Base-by-base conservation (phyloP, 37 sponge, comb jelly and placozoan species). In the Bolinopsis microptera region DNA sequence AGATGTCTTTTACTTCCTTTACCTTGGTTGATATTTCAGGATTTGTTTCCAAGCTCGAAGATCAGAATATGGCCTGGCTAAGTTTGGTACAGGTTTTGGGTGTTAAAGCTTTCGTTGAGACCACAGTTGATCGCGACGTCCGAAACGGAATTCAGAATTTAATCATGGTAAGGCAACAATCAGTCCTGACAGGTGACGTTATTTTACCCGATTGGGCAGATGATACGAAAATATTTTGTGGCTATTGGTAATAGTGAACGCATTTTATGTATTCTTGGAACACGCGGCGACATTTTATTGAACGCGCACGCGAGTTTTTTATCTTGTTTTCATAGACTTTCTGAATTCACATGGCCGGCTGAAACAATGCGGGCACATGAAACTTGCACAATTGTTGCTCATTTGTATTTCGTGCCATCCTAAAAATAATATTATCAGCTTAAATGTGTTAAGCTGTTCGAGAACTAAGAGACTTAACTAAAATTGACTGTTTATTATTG, bases 41-140 rank as follows among this genome's bases (percentile, higher is more conserved):
- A 41, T 86, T 86, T 86, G 90, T 41, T 40, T 39, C 34, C 3
- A 39, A 41, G 41, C 5, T 86, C 37, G 90, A 86, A 86, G 74
- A 92, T 21, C 93, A 95, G 88, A 94, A 96, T 40, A 94, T 83
- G 38, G 94, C 94, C 0, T 99, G 99, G 99, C 93, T 99, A 39
- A 95, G 95, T 32, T 96, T 99, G 74, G 96, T 97, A 38, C 96
- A 97, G 69, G 72, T 95, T 0, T 93, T 96, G 2, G 95, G 94
- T 41, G 93, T 99, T 38, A 99, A 99, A 88, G 96, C 97, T 22
- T 99, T 99, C 92, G 99, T 97, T 41, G 99, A 99, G 76, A 93
- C 97, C 0, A 95, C 96, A 1, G 83, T 96, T 9, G 92, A 97
- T 34, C 93, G 93, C 0, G 93, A 96, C 18, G 93, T 97, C 39